These are phyloP conservation scores for Dendroctonus ponderosae DNA, from an alignment of 1,140 invertebrate genomes.

Conservation along the genomic window DNA sequence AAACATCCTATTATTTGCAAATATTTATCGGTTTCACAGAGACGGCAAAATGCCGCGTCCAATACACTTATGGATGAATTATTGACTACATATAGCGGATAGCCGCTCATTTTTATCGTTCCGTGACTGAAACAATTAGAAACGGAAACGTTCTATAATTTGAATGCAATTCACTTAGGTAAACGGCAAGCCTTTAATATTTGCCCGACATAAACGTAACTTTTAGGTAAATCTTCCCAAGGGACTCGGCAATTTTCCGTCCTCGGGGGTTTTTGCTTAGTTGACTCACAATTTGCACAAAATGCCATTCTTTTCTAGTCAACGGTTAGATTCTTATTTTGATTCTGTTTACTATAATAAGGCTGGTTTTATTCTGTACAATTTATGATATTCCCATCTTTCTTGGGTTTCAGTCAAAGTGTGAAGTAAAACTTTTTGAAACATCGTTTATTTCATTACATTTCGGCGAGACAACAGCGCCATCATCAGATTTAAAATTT, in stretches of 20 bases:
- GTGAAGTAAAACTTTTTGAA: no score
- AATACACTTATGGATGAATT: slow-evolving; percentile 26
- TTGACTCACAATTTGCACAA: slow-evolving; percentile 15
- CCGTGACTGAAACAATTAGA: slow-evolving; percentile 35
- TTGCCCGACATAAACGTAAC: slow-evolving; percentile 35
- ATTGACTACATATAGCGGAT: slow-evolving; percentile 19
- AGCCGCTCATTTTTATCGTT: slow-evolving; percentile 27
- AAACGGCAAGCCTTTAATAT: slow-evolving; percentile 34
- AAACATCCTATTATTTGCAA: slow-evolving; percentile 19
- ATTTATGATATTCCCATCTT: no score
- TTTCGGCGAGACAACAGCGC: no score
- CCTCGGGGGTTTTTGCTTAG: slow-evolving; percentile 8
- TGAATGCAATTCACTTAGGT: slow-evolving; percentile 38
- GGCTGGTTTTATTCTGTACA: no score
- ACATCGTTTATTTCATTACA: no score
- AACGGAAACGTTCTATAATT: slow-evolving; percentile 35
- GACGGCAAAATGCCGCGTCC: slow-evolving; percentile 6
- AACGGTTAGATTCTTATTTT: no score
- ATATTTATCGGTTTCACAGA: slow-evolving; percentile 18
- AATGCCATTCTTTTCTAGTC: not conserved
- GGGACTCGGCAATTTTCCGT: slow-evolving; percentile 31
- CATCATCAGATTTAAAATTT: no score
- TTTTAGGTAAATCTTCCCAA: slow-evolving; percentile 32
- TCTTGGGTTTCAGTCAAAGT: no score
- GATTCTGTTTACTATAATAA: no score